A percentile compares a stretch with the other conserved stretches of the same genome.
phyloP scores from a whole-genome alignment of 2,888 invertebrate genomes.

The Eupithecia tripunctaria region DNA sequence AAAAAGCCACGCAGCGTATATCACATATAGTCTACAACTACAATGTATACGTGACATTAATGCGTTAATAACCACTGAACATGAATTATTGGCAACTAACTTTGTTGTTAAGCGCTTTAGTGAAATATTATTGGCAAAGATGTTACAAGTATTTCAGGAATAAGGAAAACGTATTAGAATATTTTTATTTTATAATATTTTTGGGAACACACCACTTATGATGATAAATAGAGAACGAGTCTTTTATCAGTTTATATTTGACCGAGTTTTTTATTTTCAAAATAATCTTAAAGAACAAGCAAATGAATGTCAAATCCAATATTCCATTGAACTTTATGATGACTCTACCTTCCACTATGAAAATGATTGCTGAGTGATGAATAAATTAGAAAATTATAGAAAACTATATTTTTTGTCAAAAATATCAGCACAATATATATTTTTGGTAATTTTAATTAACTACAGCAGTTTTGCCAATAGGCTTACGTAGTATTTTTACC shows the following conservation, averaged over 20 bases:
- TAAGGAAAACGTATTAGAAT: constrained; percentile 9
- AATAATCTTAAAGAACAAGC: neutral
- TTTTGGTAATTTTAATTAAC: neutral
- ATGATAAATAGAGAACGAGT: neutral
- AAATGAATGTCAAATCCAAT: neutral
- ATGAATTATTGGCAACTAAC: constrained; percentile 7
- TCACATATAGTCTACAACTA: neutral
- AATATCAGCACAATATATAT: neutral
- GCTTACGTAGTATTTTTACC: too few relatives aligned
- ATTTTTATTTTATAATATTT: neutral
- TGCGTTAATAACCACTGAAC: neutral
- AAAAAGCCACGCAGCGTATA: neutral
- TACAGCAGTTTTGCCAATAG: neutral
- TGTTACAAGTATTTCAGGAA: constrained; percentile 11
- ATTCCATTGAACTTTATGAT: neutral
- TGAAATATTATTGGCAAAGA: constrained; percentile 5
- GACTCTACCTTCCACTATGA: neutral
- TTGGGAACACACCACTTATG: neutral
- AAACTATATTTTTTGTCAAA: too few relatives aligned
- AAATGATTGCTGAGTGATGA: too few relatives aligned
- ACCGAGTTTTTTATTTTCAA: neutral
- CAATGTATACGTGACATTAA: neutral
- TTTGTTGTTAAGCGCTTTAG: neutral
- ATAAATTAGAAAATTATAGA: too few relatives aligned
- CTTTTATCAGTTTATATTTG: neutral